Evolutionary conservation across 2,797 vertebrate genomes (phyloP).

Genomic region (Myotis planiceps): DNA sequence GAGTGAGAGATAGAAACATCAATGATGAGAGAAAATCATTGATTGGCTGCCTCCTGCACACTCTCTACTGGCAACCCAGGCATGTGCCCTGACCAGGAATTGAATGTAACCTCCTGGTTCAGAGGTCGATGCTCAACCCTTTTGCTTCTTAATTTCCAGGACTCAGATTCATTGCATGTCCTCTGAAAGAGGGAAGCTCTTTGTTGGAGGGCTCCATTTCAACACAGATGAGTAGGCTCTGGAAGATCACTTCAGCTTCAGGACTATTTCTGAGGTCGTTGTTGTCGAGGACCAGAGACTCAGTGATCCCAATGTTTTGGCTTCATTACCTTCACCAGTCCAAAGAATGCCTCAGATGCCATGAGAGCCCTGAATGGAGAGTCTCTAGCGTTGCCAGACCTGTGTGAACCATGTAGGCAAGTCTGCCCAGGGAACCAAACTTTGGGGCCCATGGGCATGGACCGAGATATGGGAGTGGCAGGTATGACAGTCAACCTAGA

Average conservation of each 20-base stretch:
- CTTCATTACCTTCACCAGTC: background rate
- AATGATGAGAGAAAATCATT: no score
- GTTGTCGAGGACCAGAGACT: background rate
- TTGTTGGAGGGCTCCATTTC: no score
- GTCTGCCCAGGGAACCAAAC: constrained; percentile 85
- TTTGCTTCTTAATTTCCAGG: no score
- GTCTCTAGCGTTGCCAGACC: background rate
- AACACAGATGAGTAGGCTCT: background rate
- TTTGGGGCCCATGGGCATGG: constrained; percentile 75
- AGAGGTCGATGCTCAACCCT: no score
- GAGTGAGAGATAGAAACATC: no score
- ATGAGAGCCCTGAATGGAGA: background rate
- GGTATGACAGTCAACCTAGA: constrained; percentile 80
- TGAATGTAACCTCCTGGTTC: no score
- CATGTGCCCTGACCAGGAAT: no score
- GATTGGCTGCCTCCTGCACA: no score
- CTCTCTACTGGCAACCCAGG: no score
- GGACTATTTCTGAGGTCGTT: background rate
- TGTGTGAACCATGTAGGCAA: constrained; percentile 93
- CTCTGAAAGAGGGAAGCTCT: no score
- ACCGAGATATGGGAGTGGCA: constrained; percentile 79
- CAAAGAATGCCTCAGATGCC: background rate
- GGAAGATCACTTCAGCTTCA: background rate
- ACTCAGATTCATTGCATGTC: no score
- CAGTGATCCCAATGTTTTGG: no score